Evolutionary conservation across 2,113 vertebrate genomes (phyloP), one percentile per base, ranked within the genome.

Genomic region (Coptodon bakossiorum): DNA sequence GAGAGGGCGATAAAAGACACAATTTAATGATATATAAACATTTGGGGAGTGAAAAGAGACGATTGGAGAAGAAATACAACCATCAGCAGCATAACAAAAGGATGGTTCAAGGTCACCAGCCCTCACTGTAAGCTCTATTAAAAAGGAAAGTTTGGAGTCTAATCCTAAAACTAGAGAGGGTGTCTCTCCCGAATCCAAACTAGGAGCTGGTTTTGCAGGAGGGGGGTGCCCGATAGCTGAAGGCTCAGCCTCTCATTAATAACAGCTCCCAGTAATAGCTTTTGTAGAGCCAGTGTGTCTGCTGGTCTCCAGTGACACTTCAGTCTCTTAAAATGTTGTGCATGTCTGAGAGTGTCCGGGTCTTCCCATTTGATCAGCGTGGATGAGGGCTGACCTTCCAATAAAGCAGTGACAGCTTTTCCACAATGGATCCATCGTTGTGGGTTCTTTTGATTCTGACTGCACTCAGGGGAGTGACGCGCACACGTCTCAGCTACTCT

Each of bases 251-350:
- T 45, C 66, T 73, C 66, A 27, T 71, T 71, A 43, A 43, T 71
- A 71, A 71, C 7, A 43, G 66, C 66, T 73, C 40, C 13, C 14
- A 73, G 40, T 73, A 73, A 73, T 73, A 45, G 40, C 40, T 45
- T 73, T 73, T 45, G 68, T 48, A 76, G 68, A 76, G 68, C 68
- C 40, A 48, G 68, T 48, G 71, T 50, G 71, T 50, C 71, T 78
- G 27, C 71, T 78, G 43, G 71, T 31, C 71, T 50, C 43, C 43
- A 50, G 43, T 76, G 43, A 48, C 71, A 48, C 71, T 29, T 29
- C 6, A 19, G 68, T 48, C 24, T 76, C 71, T 50, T 17, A 19
- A 73, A 45, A 73, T 73, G 22, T 73, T 73, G 40, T 17, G 22
- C 68, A 29, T 73, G 43, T 50, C 16, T 76, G 71, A 76, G 40